Base-by-base conservation (phyloP, 2,888 invertebrate species). In the Caenorhabditis sp. region DNA sequence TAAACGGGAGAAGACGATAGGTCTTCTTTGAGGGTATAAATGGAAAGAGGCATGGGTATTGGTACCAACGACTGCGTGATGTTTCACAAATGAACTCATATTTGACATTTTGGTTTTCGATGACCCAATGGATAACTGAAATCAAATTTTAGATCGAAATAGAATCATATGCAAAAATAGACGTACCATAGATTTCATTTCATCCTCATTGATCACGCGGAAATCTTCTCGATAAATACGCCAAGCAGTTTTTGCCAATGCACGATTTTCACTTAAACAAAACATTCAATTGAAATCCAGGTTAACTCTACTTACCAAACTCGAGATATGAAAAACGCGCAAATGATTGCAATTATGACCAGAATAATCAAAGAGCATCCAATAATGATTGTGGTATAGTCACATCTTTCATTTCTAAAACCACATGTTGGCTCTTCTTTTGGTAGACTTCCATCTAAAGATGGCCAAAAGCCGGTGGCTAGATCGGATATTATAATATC, bases 381-480 rank as follows among this genome's bases (percentile, higher is more conserved):
- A 17, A 81, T 62, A 17, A 83, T 81, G 17, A 83, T 59, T 10
- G 75, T 63, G 8, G 83, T 83, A 59, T 81, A 83, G 49, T 83
- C 83, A 61, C 83, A 83, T 59, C 66, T 63, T 58, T 85, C 84
- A 63, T 84, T 84, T 54, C 85, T 66, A 67, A 67, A 86, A 8
- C 86, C 86, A 62, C 86, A 86, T 20, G 61, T 66, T 10, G 86
- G 86, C 64, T 85, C 84, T 63, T 85, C 82, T 2, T 77, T 66
- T 1, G 85, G 84, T 50, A 85, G 25, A 8, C 66, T 68, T 17
- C 84, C 85, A 65, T 85, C 84, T 1, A 80, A 5, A 3, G 84
- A 85, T 12, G 84, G 85, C 86, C 86, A 86, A 67, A 86, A 86
- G 23, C 86, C 86, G 12, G 84, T 84, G 17, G 82, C 75, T 1